Percentiles rank a stretch among this genome's conserved stretches.
phyloP scores from a whole-genome alignment of 2,113 vertebrate genomes.

The Pundamilia nyererei region DNA sequence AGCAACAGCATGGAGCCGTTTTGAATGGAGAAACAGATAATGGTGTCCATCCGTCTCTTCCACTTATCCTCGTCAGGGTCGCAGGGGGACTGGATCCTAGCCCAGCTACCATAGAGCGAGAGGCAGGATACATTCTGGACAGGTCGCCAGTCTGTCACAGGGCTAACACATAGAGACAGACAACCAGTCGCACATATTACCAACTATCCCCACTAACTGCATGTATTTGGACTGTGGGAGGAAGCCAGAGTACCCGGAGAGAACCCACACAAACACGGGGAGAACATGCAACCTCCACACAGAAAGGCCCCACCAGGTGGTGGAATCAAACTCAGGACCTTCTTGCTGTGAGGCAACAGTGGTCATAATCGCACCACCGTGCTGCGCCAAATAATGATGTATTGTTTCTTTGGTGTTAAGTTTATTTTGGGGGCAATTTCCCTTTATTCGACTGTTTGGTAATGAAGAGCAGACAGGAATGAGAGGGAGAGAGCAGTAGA shows the following conservation, averaged over 20 bases:
- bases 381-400: neutral
- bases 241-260: neutral
- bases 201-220: neutral
- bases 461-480: neutral
- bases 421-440: neutral
- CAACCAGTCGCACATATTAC: neutral
- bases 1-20: neutral
- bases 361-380: neutral
- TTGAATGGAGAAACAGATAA: neutral
- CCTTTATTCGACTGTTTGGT: neutral
- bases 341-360: neutral
- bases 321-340: neutral
- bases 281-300: neutral
- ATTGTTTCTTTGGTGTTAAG: neutral
- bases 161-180: neutral
- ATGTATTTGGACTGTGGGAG: neutral
- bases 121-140: neutral
- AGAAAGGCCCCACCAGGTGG: neutral
- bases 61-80: neutral
- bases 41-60: fast-evolving
- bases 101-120: neutral
- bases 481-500: neutral
- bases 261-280: neutral
- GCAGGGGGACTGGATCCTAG: neutral
- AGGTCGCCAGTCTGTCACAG: neutral